These are phyloP conservation scores for Remorina albescens DNA, from an alignment of 2,797 vertebrate genomes.

Conservation along the genomic window DNA sequence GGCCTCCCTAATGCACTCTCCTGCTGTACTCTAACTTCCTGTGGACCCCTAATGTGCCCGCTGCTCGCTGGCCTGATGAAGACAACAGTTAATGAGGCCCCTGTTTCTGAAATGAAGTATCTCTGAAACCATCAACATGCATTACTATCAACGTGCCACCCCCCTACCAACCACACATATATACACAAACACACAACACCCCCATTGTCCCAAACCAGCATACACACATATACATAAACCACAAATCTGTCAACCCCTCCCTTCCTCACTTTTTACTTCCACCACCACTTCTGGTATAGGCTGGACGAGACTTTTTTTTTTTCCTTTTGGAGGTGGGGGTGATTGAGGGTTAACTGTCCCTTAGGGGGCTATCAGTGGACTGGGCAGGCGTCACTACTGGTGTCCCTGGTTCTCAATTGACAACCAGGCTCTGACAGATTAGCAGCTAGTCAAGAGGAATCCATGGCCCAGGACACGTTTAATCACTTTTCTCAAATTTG, in stretches of 20 bases:
- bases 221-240: conserved; percentile 29
- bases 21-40: conserved; percentile 81
- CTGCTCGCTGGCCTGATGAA: conserved; percentile 80
- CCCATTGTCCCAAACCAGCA: conserved; percentile 40
- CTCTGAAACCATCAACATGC: conserved; percentile 84
- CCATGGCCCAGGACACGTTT: conserved; percentile 67
- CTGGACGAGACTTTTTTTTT: conserved; percentile 57
- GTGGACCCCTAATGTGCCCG: conserved; percentile 86
- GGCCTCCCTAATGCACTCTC: conserved; percentile 83
- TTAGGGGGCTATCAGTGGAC: conserved; percentile 81
- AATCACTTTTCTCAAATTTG: conserved; percentile 67
- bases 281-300: conserved; percentile 59
- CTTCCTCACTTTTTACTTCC: conserved; percentile 60
- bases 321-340: conserved; percentile 42
- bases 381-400: conserved; percentile 79
- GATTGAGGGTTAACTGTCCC: conserved; percentile 84
- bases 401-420: conserved; percentile 77
- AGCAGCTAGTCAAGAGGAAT: conserved; percentile 80
- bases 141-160: conserved; percentile 80
- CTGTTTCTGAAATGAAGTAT: conserved; percentile 86
- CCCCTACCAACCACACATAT: conserved; percentile 51
- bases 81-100: conserved; percentile 85
- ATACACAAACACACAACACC: conserved; percentile 51
- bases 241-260: neutral
- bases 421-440: conserved; percentile 82